Percentiles rank a stretch among this genome's conserved stretches.
Conservation (phyloP, 2,888 invertebrate species). For the Melipona bicolor region DNA sequence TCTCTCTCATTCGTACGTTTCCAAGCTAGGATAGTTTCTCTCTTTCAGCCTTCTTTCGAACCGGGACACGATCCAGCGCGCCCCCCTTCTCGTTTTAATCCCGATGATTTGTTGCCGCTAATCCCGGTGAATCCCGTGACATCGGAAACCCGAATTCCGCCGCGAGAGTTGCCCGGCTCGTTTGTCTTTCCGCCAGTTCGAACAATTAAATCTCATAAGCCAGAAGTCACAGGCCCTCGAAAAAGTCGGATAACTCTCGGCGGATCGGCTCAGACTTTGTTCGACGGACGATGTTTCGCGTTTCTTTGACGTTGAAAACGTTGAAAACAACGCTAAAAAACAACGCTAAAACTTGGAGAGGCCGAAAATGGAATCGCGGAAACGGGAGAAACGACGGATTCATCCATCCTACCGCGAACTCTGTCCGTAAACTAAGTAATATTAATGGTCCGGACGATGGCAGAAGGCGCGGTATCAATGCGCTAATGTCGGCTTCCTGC, state of each 20-base stretch:
- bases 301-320: background rate
- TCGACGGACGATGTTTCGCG: background rate
- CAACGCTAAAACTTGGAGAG: background rate
- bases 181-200: conserved; percentile 57
- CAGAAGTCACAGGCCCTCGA: conserved; percentile 21
- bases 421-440: conserved; percentile 80
- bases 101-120: conserved; percentile 83
- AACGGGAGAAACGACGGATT: conserved; percentile 55
- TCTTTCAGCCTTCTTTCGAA: conserved; percentile 41
- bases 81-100: conserved; percentile 76
- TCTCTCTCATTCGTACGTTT: background rate
- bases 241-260: conserved; percentile 23
- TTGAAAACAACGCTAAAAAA: background rate
- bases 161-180: conserved; percentile 52
- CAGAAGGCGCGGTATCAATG: conserved; percentile 81
- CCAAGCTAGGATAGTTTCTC: conserved; percentile 34
- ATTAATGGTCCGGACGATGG: conserved; percentile 81
- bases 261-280: background rate
- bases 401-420: conserved; percentile 49
- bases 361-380: conserved; percentile 44
- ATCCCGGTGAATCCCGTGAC: conserved; percentile 70
- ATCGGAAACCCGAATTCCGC: conserved; percentile 48
- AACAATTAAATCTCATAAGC: conserved; percentile 67
- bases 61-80: conserved; percentile 25
- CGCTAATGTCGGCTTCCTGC: conserved; percentile 83